phyloP scores from a whole-genome alignment of 2,888 invertebrate species.

The Machimus rusticus region DNA sequence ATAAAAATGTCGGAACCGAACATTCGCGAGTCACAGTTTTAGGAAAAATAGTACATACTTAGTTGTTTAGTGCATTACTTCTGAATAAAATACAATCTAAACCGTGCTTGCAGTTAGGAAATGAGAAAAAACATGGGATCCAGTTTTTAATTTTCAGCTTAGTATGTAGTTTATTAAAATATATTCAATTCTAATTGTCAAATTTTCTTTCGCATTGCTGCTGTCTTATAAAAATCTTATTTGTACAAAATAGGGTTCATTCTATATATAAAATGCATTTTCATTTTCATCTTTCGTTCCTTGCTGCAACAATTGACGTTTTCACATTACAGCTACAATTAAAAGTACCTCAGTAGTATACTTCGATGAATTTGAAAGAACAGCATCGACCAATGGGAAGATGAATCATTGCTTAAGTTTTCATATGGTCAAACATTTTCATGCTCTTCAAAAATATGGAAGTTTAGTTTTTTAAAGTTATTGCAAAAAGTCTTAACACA shows the following conservation, averaged over 20 bases:
- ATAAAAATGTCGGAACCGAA: background rate
- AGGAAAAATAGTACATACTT: background rate
- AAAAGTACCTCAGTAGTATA: background rate
- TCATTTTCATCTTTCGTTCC: background rate
- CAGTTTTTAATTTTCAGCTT: background rate
- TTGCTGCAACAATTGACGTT: conserved; percentile 7
- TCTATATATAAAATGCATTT: background rate
- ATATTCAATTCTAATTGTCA: background rate
- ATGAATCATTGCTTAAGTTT: background rate
- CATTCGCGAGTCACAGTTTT: background rate
- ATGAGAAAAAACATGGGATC: background rate
- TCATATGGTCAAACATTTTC: background rate
- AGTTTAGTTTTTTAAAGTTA: background rate
- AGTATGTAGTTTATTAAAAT: conserved; percentile 1
- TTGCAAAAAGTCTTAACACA: background rate
- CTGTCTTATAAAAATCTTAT: background rate
- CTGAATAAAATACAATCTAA: background rate
- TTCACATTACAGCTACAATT: background rate
- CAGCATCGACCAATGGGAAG: background rate
- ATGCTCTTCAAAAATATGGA: background rate
- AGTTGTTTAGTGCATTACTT: background rate
- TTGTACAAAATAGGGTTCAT: conserved; percentile 5
- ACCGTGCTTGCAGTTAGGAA: background rate
- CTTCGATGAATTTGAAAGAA: background rate
- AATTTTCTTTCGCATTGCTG: background rate